A percentile compares a stretch with the other conserved stretches of the same genome.
Conservation (phyloP, 2,113 vertebrate genomes). For the Cyrtonyx montezumae region DNA sequence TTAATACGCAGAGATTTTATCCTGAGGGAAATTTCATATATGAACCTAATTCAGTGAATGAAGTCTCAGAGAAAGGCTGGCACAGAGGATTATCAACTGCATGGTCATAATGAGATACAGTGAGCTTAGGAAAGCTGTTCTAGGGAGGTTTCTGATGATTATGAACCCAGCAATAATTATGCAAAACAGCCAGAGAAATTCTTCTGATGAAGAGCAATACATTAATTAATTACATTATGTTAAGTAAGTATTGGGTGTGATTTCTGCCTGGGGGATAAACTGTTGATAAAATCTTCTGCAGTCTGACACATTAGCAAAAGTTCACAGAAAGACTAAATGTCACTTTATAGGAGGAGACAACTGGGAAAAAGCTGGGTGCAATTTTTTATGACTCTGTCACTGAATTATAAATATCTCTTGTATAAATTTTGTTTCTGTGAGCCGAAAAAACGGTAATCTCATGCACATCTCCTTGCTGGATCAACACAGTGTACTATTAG, state of each 20-base stretch:
- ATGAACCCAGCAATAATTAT: neutral
- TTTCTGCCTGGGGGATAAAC: conserved; percentile 10
- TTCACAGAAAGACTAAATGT: neutral
- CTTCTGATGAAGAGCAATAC: neutral
- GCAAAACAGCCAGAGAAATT: neutral
- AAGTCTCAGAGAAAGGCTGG: neutral
- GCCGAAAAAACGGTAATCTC: neutral
- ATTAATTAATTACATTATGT: neutral
- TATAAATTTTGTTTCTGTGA: neutral
- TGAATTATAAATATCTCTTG: neutral
- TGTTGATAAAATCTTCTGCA: neutral
- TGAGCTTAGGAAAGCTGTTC: neutral
- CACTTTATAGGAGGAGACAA: neutral
- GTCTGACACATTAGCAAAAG: neutral
- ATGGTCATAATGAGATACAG: neutral
- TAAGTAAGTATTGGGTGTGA: neutral
- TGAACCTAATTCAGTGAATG: neutral
- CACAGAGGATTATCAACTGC: neutral
- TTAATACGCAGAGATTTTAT: neutral
- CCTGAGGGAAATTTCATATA: neutral
- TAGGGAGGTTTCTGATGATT: neutral
- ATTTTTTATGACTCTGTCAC: neutral
- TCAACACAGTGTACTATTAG: neutral
- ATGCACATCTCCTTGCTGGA: neutral
- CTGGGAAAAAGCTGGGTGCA: neutral